phyloP scores from a whole-genome alignment of 2,888 invertebrate species.

The Pammene fasciana region DNA sequence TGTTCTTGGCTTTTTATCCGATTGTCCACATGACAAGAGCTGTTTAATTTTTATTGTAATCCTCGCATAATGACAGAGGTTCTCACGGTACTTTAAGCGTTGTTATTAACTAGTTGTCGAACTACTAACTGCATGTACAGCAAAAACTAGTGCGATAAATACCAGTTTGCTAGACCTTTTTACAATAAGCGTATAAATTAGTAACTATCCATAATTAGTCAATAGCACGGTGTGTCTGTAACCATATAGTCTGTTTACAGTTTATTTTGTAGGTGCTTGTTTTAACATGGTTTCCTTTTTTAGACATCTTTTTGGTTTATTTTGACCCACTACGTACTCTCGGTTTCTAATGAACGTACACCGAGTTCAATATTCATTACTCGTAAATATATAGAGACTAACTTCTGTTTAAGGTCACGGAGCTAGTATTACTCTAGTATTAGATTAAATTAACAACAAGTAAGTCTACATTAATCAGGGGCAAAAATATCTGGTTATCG shows the following conservation, averaged over 20 bases:
- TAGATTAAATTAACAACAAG: too few species aligned
- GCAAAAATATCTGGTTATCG: too few species aligned
- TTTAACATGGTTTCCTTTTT: conserved; percentile 27
- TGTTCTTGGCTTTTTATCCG: conserved; percentile 18
- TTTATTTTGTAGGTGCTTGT: conserved; percentile 15
- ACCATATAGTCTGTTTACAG: conserved; percentile 19
- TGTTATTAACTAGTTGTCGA: conserved; percentile 38
- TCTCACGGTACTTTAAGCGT: conserved; percentile 38
- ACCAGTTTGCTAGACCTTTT: conserved; percentile 36
- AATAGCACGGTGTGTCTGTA: conserved; percentile 11
- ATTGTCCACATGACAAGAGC: conserved; percentile 26
- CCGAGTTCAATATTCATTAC: not conserved
- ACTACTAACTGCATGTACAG: conserved; percentile 32
- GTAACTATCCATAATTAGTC: conserved; percentile 35
- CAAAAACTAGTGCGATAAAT: conserved; percentile 37
- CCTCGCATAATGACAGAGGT: conserved; percentile 37
- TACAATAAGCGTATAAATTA: conserved; percentile 28
- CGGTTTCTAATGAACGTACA: not conserved
- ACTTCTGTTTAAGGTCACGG: too few species aligned
- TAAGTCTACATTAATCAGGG: too few species aligned
- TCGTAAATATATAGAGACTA: too few species aligned
- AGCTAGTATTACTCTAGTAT: too few species aligned
- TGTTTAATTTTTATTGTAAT: conserved; percentile 37
- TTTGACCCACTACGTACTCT: not conserved
- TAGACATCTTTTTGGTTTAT: conserved; percentile 4